Percentiles rank a stretch among this genome's conserved stretches.
Evolutionary conservation across 2,113 vertebrate species (phyloP).

Genomic region (Actenoides hombroni): DNA sequence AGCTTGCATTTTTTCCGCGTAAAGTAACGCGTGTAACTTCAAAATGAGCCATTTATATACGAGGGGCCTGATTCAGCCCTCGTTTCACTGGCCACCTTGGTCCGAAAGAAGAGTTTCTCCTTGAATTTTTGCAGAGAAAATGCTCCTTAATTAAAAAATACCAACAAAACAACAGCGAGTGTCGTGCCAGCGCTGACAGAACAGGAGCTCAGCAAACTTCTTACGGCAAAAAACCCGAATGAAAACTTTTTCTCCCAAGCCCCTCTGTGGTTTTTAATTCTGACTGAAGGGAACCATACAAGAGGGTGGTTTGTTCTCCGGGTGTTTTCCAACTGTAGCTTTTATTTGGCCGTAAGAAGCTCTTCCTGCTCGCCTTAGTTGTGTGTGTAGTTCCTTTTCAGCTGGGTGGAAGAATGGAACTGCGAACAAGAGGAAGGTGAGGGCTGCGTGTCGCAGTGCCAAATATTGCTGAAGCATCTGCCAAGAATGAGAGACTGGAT

Average conservation of each 20-base stretch:
- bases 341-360: background rate
- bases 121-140: background rate
- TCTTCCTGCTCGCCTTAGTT: background rate
- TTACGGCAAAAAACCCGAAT: background rate
- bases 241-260: background rate
- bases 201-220: background rate
- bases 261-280: background rate
- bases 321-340: background rate
- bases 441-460: background rate
- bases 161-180: background rate
- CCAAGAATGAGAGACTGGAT: background rate
- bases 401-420: background rate
- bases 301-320: background rate
- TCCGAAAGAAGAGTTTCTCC: background rate
- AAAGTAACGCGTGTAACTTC: slow-evolving; percentile 52
- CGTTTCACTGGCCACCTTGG: fast-evolving
- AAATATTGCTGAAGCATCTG: background rate
- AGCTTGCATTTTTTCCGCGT: slow-evolving; percentile 72
- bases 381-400: background rate
- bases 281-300: background rate
- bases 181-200: background rate
- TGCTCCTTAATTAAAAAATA: background rate
- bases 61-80: background rate
- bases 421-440: background rate
- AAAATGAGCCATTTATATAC: slow-evolving; percentile 51